Evolutionary conservation across 1,140 invertebrate genomes (phyloP).

Genomic region (Calephelis virginiensis): DNA sequence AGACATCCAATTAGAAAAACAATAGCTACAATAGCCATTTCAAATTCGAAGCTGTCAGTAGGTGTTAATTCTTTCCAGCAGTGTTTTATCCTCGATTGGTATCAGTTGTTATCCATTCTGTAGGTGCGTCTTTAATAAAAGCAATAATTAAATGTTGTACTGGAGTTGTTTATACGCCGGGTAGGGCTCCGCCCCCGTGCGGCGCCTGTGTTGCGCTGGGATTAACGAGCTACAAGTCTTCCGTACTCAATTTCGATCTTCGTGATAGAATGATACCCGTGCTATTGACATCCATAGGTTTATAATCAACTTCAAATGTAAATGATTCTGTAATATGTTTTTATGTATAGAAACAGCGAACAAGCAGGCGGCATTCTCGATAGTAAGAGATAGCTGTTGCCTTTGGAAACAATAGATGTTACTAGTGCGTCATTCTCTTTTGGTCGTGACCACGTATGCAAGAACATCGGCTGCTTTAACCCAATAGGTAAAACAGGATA

Average conservation of each 20-base stretch:
- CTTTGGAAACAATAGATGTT: no score
- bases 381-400: no score
- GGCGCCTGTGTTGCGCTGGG: slow-evolving; percentile 47
- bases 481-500: no score
- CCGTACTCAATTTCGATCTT: slow-evolving; percentile 37
- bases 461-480: no score
- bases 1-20: slow-evolving; percentile 30
- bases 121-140: slow-evolving; percentile 63
- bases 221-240: slow-evolving; percentile 54
- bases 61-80: slow-evolving; percentile 53
- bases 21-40: slow-evolving; percentile 30
- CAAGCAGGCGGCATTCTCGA: no score
- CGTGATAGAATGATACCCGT: slow-evolving; percentile 14
- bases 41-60: slow-evolving; percentile 40
- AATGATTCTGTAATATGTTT: no score
- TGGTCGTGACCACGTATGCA: no score
- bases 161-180: slow-evolving; percentile 61
- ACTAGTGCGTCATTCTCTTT: no score
- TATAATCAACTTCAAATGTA: no score
- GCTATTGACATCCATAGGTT: slow-evolving; percentile 1
- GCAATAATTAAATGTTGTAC: slow-evolving; percentile 71
- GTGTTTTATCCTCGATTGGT: slow-evolving; percentile 51
- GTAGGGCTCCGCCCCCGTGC: slow-evolving; percentile 45
- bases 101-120: slow-evolving; percentile 45
- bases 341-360: no score